Evolutionary conservation across 2,797 vertebrate species (phyloP).

Genomic region (Girardinus metallicus): DNA sequence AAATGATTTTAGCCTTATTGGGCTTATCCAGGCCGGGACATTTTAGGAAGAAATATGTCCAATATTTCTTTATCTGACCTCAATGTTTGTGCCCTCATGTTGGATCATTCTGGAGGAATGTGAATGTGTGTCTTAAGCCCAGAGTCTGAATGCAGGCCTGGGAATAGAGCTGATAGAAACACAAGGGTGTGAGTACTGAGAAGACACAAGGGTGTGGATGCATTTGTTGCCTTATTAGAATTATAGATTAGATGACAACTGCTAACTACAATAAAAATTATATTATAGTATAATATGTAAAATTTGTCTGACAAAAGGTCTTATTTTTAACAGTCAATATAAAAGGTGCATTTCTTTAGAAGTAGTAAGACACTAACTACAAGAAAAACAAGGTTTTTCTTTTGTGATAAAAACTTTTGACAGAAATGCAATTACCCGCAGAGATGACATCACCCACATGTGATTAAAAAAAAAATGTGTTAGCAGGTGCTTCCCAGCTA

Average conservation of each 20-base stretch:
- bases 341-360: background rate
- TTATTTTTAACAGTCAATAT: background rate
- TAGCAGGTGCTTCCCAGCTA: slow-evolving; percentile 11
- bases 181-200: slow-evolving; percentile 3
- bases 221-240: slow-evolving; percentile 3
- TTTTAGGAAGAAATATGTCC: slow-evolving; percentile 76
- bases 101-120: slow-evolving; percentile 44
- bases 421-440: slow-evolving; percentile 5
- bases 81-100: slow-evolving; percentile 36
- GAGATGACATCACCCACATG: background rate
- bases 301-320: background rate
- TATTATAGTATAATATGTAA: background rate
- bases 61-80: slow-evolving; percentile 14
- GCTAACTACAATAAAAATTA: background rate
- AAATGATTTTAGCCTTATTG: slow-evolving; percentile 54
- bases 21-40: slow-evolving; percentile 57
- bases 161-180: slow-evolving; percentile 38
- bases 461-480: slow-evolving; percentile 2
- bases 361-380: background rate
- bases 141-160: slow-evolving; percentile 16
- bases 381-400: background rate
- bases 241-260: background rate
- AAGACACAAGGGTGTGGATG: slow-evolving; percentile 18
- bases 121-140: slow-evolving; percentile 33
- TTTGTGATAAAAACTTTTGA: slow-evolving; percentile 23